Base-by-base conservation (phyloP, 2,113 vertebrate species). In the Ctenomys sociabilis region DNA sequence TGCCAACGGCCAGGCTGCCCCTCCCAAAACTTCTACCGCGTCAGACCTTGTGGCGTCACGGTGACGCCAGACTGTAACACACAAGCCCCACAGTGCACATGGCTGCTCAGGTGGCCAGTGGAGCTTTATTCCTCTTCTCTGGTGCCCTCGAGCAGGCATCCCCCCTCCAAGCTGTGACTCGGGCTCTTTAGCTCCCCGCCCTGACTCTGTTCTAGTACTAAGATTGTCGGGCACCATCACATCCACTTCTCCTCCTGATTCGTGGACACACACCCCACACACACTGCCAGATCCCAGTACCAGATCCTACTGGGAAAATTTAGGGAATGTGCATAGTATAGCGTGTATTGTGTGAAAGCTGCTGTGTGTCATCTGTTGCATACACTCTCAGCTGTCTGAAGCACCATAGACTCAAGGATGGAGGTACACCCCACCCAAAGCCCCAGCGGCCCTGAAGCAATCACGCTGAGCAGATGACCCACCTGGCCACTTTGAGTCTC, bases 221-320 rank as follows among this genome's bases (percentile, higher is more conserved):
- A 1, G 35, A 49, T 24, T 3, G 0, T 28, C 17, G 4, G 85
- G 35, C n/a, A 35, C 19, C 10, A 1, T 45, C 0, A 10, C 59
- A 0, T 61, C 57, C 8, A 4, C 63, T 21, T 57, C 26, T 2
- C 0, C 37, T 26, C 13, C 0, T 0, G 0, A n/a, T 11, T 17
- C 24, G 4, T 4, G 13, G 37, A 26, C 12, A 12, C 10, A n/a
- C n/a, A n/a, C 26, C 26, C n/a, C 52, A n/a, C n/a, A n/a, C n/a
- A n/a, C 54, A 52, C 45, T 52, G 45, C n/a, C 61, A 28, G 24
- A 24, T 24, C 26, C 57, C 37, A 17, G 22, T 10, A 0, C 52
- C 35, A 30, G 49, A 49, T 30, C 40, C 66, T 45, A 1, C 40
- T 0, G 19, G 17, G n/a, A 40, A 61, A 9, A 7, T 89, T 13